phyloP scores from a whole-genome alignment of 2,888 invertebrate species.

The Caenorhabditis uteleia region DNA sequence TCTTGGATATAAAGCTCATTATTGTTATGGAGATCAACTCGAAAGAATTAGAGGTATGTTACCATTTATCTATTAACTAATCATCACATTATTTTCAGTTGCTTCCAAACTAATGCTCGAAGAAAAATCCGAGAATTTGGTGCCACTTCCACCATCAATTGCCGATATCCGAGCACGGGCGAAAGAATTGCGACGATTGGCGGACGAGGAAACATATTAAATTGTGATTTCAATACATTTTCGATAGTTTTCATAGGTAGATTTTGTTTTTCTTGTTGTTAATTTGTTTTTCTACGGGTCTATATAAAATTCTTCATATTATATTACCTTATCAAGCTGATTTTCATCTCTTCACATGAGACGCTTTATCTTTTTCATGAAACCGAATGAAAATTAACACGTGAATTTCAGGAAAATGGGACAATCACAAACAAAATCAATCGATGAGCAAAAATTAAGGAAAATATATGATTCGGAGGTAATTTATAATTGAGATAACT shows the following conservation, averaged over 20 bases:
- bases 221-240: conserved; percentile 8
- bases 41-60: conserved; percentile 31
- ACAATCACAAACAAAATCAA: conserved; percentile 16
- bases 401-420: conserved; percentile 23
- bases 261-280: conserved; percentile 9
- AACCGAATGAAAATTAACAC: not conserved
- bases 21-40: conserved; percentile 50
- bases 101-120: conserved; percentile 24
- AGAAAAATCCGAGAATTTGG: conserved; percentile 36
- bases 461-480: conserved; percentile 36
- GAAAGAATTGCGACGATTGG: conserved; percentile 14
- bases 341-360: too few species aligned
- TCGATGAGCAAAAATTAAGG: conserved; percentile 9
- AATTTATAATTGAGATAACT: not conserved
- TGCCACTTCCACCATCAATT: conserved; percentile 29
- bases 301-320: conserved; percentile 4
- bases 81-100: conserved; percentile 25
- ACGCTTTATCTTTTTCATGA: too few species aligned
- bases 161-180: conserved; percentile 42
- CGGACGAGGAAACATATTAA: conserved; percentile 26
- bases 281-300: conserved; percentile 19
- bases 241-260: conserved; percentile 1
- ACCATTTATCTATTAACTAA: not conserved
- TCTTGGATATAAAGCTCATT: conserved; percentile 52
- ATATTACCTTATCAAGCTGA: not conserved